Conservation (phyloP, 2,888 invertebrate species). For the Drosophila neotestacea region DNA sequence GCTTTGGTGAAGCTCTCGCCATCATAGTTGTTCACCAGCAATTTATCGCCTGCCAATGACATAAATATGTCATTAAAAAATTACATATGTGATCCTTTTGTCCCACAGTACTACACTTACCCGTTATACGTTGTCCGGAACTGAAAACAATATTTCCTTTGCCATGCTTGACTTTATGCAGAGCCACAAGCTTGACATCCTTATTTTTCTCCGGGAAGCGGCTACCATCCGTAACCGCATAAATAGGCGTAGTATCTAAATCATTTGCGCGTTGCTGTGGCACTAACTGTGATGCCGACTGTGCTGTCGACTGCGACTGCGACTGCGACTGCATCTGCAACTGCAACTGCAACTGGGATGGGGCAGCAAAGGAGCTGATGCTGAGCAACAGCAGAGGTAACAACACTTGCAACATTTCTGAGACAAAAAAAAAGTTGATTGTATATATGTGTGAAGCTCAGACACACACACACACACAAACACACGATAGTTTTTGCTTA, state of each 20-base stretch:
- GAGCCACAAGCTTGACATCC: slow-evolving; percentile 37
- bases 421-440: not conserved
- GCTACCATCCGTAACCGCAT: slow-evolving; percentile 66
- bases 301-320: not conserved
- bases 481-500: not conserved
- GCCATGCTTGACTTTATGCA: slow-evolving; percentile 77
- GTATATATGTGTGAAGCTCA: slow-evolving; percentile 1
- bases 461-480: slow-evolving; percentile 5
- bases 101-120: slow-evolving; percentile 52
- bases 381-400: slow-evolving; percentile 34
- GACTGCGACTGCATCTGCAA: not conserved
- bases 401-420: slow-evolving; percentile 40
- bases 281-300: not conserved
- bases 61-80: too few species aligned
- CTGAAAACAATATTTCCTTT: slow-evolving; percentile 82
- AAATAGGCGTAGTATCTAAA: slow-evolving; percentile 73
- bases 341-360: slow-evolving; percentile 8
- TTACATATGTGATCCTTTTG: not conserved
- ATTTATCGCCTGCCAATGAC: slow-evolving; percentile 73
- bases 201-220: slow-evolving; percentile 71
- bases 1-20: slow-evolving; percentile 69
- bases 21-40: slow-evolving; percentile 72
- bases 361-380: slow-evolving; percentile 37
- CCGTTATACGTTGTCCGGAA: slow-evolving; percentile 74
- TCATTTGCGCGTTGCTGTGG: slow-evolving; percentile 58